Base-by-base conservation (phyloP, 2,888 invertebrate species). In the Lithophane ornitopus region DNA sequence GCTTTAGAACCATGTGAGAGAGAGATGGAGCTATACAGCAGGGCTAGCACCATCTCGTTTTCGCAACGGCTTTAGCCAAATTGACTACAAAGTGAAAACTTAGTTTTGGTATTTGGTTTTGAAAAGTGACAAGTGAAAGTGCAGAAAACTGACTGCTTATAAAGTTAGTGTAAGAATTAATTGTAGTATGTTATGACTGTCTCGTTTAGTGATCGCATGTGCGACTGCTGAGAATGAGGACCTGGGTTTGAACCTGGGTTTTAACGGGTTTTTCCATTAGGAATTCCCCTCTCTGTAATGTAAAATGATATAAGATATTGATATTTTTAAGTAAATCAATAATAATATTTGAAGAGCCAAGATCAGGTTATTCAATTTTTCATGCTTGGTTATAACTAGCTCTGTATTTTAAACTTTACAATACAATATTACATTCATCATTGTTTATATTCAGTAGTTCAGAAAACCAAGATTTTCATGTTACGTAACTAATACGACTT, bases 91-190 rank as follows among this genome's bases (percentile, higher is more conserved):
- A 59, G 81, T 81, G 81, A 46, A 77, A 44, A 26, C 4, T 16
- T 52, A 19, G 8, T 49, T 58, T 8, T 22, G 22, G 0, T 16
- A 26, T 19, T 74, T 74, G 2, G 44, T 46, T 66, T 77, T 78
- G 4, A 8, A 34, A 26, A 73, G 76, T 77, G 80, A 54, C 19
- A n/a, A 56, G 78, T 78, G 61, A 67, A 81, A 77, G 61, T 78
- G 78, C 54, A 66, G 65, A 49, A 14, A 59, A 63, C 8, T 7
- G 63, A 81, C 81, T 76, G 81, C 34, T 63, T 75, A 7, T 4
- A 28, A 68, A 41, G 11, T 44, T 80, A 14, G n/a, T 54, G 8
- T 28, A 81, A 61, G 76, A 81, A 52, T 41, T 44, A 39, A 49
- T 52, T 52, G 1, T 67, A 67, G 41, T 46, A 34, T 26, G n/a